Conservation (phyloP, 2,113 vertebrate species). For the Engraulis encrasicolus region DNA sequence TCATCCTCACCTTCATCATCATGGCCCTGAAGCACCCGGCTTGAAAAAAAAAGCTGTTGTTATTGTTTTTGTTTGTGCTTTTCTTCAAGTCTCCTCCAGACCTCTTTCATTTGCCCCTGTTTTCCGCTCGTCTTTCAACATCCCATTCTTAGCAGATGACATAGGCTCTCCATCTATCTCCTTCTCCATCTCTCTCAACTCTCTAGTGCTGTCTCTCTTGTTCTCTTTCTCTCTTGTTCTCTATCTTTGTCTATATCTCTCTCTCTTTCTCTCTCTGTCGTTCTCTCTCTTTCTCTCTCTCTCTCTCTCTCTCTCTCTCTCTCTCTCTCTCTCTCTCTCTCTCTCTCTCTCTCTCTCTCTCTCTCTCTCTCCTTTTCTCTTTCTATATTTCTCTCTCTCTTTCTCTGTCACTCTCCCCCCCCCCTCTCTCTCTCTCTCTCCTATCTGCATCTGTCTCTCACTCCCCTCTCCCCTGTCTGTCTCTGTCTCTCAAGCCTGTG, state of each 20-base stretch:
- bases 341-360: background rate
- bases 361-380: background rate
- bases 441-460: too few relatives aligned
- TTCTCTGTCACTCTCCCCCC: background rate
- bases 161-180: background rate
- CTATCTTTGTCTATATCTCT: background rate
- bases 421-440: background rate
- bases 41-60: background rate
- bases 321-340: background rate
- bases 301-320: background rate
- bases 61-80: background rate
- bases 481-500: background rate
- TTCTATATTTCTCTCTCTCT: background rate
- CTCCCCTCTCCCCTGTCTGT: background rate
- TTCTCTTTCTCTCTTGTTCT: background rate
- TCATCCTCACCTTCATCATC: conserved; percentile 34
- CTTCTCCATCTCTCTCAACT: background rate
- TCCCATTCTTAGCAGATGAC: conserved; percentile 26
- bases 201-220: background rate
- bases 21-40: conserved; percentile 12
- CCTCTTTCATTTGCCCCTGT: background rate
- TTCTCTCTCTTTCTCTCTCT: background rate
- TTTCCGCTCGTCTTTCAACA: conserved; percentile 3
- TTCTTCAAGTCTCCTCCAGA: background rate
- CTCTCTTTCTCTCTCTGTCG: background rate